Percentiles rank a stretch among this genome's conserved stretches.
These are phyloP conservation scores for Dascillus cervinus DNA, from an alignment of 2,888 invertebrate species.

Conservation along the genomic window DNA sequence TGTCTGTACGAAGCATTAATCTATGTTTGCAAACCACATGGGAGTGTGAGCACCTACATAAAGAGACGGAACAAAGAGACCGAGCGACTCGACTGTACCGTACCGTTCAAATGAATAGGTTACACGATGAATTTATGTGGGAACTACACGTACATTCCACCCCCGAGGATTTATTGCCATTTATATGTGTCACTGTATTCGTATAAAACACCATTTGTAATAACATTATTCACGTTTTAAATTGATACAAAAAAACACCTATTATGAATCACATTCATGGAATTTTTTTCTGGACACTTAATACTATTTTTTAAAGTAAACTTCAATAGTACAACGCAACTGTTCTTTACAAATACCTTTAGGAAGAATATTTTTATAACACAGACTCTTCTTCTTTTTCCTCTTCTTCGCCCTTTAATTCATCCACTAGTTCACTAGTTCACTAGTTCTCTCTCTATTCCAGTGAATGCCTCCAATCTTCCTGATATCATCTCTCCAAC, in stretches of 20 bases:
- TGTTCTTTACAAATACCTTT: too few species aligned
- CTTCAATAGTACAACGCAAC: too few species aligned
- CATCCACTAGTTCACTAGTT: too few species aligned
- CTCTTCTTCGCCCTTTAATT: too few species aligned
- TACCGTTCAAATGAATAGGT: conserved; percentile 20
- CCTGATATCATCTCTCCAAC: too few species aligned
- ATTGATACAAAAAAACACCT: background rate
- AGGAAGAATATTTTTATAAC: too few species aligned
- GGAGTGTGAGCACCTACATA: conserved; percentile 9
- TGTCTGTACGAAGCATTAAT: conserved; percentile 13
- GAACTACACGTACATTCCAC: conserved; percentile 19
- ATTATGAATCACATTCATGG: too few species aligned
- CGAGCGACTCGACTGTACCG: conserved; percentile 18
- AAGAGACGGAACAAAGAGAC: conserved; percentile 8
- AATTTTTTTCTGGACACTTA: too few species aligned
- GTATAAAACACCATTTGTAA: conserved; percentile 9
- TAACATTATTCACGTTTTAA: conserved; percentile 3
- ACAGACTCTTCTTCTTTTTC: too few species aligned
- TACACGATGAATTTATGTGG: conserved; percentile 27
- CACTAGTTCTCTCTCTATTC: too few species aligned
- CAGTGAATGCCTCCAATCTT: too few species aligned
- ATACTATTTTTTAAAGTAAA: too few species aligned
- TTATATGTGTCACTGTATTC: conserved; percentile 6
- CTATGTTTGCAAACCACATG: conserved; percentile 14
- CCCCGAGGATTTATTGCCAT: conserved; percentile 8